Evolutionary conservation across 2,888 invertebrate genomes (phyloP).

Genomic region (Calameuta filiformis): DNA sequence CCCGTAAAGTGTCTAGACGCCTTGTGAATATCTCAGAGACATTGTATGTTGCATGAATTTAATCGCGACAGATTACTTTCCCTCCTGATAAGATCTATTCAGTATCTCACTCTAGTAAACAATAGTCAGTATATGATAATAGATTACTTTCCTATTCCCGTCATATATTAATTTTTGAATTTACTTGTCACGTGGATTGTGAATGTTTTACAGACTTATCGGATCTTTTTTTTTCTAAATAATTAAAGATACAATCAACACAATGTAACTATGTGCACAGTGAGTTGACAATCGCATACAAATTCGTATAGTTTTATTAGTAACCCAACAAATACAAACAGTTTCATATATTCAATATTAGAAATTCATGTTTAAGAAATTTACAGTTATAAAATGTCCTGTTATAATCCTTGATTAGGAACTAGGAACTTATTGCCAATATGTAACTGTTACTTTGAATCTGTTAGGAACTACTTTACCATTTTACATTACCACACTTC

Average conservation of each 20-base stretch:
- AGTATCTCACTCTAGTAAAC: neutral
- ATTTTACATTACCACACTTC: neutral
- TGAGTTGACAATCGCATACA: neutral
- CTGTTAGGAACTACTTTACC: neutral
- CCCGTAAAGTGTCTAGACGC: neutral
- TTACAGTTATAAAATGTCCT: neutral
- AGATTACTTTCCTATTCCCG: neutral
- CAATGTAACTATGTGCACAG: neutral
- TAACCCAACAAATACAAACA: neutral
- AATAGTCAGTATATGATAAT: neutral
- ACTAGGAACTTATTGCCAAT: neutral
- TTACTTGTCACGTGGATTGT: neutral
- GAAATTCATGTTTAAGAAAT: neutral
- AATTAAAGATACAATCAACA: neutral
- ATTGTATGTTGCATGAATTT: neutral
- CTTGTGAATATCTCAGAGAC: neutral
- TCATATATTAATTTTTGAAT: neutral
- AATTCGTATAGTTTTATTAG: neutral
- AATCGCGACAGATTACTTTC: neutral
- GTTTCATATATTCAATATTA: neutral
- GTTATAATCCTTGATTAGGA: neutral
- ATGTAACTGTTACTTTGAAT: neutral
- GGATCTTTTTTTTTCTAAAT: neutral
- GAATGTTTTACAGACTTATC: neutral
- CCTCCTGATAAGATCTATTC: neutral